phyloP scores from a whole-genome alignment of 2,797 vertebrate species.

The Halcyon badia region DNA sequence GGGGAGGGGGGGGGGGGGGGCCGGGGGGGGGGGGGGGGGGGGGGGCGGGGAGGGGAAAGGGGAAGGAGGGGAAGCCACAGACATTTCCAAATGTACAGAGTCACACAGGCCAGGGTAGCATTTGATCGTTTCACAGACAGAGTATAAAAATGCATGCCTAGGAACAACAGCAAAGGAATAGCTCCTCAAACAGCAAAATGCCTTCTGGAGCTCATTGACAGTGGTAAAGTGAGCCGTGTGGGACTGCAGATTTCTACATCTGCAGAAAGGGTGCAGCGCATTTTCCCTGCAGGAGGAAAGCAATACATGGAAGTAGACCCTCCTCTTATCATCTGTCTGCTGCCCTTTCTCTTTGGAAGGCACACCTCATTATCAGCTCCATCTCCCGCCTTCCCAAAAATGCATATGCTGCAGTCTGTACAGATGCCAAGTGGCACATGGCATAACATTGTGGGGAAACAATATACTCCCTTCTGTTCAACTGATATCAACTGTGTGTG shows the following conservation, averaged over 20 bases:
- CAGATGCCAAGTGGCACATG: background rate
- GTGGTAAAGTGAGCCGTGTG: background rate
- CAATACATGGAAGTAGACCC: background rate
- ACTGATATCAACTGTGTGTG: background rate
- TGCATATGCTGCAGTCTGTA: background rate
- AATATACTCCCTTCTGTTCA: background rate
- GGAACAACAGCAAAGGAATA: background rate
- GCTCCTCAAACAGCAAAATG: background rate
- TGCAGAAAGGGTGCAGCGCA: background rate
- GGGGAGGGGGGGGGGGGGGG: too few relatives aligned
- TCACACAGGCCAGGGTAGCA: background rate
- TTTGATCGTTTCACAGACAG: background rate
- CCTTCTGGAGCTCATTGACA: background rate
- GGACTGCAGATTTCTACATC: background rate
- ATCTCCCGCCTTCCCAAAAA: background rate
- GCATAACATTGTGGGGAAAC: background rate
- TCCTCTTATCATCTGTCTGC: background rate
- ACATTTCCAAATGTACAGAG: background rate
- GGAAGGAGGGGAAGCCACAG: background rate
- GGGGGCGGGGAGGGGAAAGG: too few relatives aligned
- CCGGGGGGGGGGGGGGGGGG: accelerated
- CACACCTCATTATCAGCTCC: background rate
- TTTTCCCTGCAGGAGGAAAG: background rate
- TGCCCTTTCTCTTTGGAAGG: background rate
- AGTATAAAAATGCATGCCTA: background rate